Evolutionary conservation across 2,113 vertebrate genomes (phyloP).

Genomic region (Raja brachyura): DNA sequence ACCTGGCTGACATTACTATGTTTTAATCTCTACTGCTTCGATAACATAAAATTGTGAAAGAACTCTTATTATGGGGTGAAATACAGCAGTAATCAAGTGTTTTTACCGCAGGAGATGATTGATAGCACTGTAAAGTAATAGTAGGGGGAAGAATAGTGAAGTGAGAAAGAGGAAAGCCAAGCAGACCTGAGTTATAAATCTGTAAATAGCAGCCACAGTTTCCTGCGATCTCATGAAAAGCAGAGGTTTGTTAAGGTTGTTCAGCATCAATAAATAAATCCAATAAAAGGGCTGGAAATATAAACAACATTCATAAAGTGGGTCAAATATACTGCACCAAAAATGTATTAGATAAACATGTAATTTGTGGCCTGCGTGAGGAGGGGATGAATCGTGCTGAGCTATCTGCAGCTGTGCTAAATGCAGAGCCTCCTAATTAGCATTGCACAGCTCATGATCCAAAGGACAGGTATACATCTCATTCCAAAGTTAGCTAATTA

Average conservation of each 20-base stretch:
- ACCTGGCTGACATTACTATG: constrained; percentile 14
- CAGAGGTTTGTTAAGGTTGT: background rate
- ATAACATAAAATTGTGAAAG: background rate
- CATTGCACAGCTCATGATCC: constrained; percentile 2
- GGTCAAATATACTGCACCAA: background rate
- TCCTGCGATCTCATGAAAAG: background rate
- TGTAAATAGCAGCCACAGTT: background rate
- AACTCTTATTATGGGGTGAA: background rate
- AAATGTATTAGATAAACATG: constrained; percentile 4
- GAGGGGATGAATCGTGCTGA: constrained; percentile 20
- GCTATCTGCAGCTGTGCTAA: background rate
- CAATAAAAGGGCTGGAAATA: background rate
- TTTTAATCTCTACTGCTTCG: background rate
- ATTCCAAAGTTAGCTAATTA: constrained; percentile 23
- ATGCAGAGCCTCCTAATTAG: constrained; percentile 18
- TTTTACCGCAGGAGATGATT: constrained; percentile 34
- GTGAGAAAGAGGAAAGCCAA: background rate
- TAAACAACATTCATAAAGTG: background rate
- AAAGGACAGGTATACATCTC: constrained; percentile 1
- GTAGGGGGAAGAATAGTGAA: background rate
- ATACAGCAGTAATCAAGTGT: background rate
- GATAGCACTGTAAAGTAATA: constrained; percentile 27
- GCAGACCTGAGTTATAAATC: constrained; percentile 21
- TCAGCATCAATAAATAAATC: constrained; percentile 29
- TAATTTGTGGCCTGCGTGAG: background rate